Conservation (phyloP, 92 coral and sea anemone genomes). For the Meandrina meandrites region DNA sequence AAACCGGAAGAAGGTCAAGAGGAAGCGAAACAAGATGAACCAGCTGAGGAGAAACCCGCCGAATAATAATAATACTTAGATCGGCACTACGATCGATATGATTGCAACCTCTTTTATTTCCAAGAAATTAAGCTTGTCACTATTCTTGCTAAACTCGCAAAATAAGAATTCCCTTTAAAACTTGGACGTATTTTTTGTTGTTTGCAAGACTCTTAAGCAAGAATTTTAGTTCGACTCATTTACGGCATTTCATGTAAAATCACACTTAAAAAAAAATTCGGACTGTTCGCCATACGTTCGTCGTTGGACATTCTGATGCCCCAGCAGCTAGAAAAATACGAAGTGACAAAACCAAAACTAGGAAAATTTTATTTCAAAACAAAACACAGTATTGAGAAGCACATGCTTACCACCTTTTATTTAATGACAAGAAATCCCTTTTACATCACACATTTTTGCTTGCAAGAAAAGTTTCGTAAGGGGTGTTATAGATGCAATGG, state of each 20-base stretch:
- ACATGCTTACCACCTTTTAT: background rate
- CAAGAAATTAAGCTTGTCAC: background rate
- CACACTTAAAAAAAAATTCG: background rate
- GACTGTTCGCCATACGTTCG: background rate
- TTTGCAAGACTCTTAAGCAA: background rate
- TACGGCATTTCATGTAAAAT: background rate
- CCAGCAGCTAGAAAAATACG: background rate
- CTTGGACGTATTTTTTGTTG: background rate
- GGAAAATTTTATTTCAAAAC: background rate
- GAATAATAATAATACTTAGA: slow-evolving; percentile 11
- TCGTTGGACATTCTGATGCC: background rate
- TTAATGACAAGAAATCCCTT: background rate
- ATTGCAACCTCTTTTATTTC: background rate
- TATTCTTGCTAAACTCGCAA: background rate
- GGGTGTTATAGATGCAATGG: background rate
- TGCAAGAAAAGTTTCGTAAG: background rate
- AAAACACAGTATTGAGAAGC: background rate
- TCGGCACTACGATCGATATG: background rate
- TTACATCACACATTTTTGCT: background rate
- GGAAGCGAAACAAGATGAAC: slow-evolving; percentile 53
- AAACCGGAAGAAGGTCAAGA: slow-evolving; percentile 52
- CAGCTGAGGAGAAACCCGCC: slow-evolving; percentile 47
- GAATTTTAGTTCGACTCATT: background rate
- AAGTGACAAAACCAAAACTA: background rate
- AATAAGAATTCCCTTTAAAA: background rate